phyloP scores from a whole-genome alignment of 2,797 vertebrate species.

The Artibeus lituratus region DNA sequence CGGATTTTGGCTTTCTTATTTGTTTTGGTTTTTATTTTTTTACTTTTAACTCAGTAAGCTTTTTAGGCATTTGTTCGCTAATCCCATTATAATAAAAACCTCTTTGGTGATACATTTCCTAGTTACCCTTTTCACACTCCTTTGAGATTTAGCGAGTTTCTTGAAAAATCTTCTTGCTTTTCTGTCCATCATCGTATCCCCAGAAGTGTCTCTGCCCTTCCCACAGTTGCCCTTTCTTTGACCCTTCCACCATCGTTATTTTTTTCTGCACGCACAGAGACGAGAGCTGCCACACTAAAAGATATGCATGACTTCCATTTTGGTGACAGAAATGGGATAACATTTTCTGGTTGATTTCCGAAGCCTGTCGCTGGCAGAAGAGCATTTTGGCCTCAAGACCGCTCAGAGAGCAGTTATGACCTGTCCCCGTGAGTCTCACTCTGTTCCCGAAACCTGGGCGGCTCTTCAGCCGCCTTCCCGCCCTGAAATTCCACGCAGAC shows the following conservation, averaged over 20 bases:
- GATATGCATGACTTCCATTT: neutral
- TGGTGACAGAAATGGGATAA: neutral
- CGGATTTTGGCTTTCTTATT: neutral
- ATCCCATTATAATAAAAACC: slow-evolving; percentile 31
- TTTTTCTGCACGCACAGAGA: slow-evolving; percentile 24
- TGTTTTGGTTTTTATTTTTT: neutral
- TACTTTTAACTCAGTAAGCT: neutral
- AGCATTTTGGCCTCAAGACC: neutral
- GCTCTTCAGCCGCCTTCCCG: neutral
- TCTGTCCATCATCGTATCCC: slow-evolving; percentile 48
- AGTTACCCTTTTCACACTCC: neutral
- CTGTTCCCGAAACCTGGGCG: neutral
- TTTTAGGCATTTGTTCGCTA: slow-evolving; percentile 32
- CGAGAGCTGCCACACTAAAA: neutral
- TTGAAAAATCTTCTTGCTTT: slow-evolving; percentile 37
- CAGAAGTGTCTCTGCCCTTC: slow-evolving; percentile 41
- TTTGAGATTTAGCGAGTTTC: slow-evolving; percentile 41
- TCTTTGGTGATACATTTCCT: slow-evolving; percentile 36
- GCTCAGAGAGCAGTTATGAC: neutral
- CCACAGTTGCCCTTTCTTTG: slow-evolving; percentile 45
- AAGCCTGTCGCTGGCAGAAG: neutral
- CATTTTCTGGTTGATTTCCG: slow-evolving; percentile 20
- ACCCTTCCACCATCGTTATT: slow-evolving; percentile 29
- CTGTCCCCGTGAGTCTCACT: neutral
- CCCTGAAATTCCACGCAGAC: neutral